phyloP scores from a whole-genome alignment of 37 sponge, comb jelly and placozoan genomes.

The Petrosia ficiformis region DNA sequence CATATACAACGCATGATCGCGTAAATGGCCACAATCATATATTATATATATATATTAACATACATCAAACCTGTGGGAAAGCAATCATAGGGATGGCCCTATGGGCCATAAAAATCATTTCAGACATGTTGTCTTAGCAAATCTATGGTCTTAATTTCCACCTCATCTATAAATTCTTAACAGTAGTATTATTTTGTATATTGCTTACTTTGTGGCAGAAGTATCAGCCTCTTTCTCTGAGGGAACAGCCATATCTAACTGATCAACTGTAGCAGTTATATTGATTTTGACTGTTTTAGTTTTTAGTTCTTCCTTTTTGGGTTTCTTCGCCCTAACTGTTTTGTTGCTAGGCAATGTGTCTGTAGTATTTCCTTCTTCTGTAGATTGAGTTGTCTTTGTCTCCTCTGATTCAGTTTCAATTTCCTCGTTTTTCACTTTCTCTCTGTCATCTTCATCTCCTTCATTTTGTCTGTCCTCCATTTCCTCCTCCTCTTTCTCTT shows the following conservation, averaged over 20 bases:
- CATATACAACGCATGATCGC: no score
- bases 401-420: neutral
- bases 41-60: no score
- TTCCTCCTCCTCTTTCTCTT: neutral
- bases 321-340: slow-evolving; percentile 3
- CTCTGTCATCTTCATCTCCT: neutral
- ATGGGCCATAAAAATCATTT: no score
- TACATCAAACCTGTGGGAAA: no score
- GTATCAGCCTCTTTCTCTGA: slow-evolving; percentile 7
- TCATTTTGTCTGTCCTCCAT: neutral
- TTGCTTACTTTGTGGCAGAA: neutral
- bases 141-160: neutral
- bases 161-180: no score
- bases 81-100: no score
- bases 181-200: no score
- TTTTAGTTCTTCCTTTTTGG: neutral
- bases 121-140: no score
- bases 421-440: neutral
- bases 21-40: no score
- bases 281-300: slow-evolving; percentile 41
- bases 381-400: slow-evolving; percentile 1
- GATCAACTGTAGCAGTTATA: slow-evolving; percentile 33
- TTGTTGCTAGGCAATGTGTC: no score
- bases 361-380: neutral
- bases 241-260: slow-evolving; percentile 15